A percentile compares a stretch with the other conserved stretches of the same genome.
Conservation (phyloP, 2,797 vertebrate species). For the Momotus momota region DNA sequence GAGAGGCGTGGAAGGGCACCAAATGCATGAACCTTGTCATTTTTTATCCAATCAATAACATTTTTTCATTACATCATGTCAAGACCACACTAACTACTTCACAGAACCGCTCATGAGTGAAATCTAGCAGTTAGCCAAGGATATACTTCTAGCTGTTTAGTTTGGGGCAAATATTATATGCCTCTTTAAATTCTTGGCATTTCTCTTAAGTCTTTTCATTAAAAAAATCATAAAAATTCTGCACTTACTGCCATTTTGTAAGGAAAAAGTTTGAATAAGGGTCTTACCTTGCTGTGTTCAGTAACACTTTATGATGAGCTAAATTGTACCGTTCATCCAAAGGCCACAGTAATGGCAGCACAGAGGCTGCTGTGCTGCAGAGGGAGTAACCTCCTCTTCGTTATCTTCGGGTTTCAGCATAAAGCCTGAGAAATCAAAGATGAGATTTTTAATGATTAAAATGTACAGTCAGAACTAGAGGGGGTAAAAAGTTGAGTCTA, state of each 20-base stretch:
- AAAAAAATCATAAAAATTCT: conserved; percentile 7
- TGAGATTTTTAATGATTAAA: not conserved
- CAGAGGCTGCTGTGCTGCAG: not conserved
- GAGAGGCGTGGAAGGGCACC: not conserved
- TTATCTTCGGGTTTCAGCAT: not conserved
- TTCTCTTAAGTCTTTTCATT: not conserved
- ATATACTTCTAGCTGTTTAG: not conserved
- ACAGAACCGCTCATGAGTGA: not conserved
- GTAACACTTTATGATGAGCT: not conserved
- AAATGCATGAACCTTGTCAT: not conserved
- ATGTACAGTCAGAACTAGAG: not conserved
- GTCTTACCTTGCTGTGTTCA: not conserved
- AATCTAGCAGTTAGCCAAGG: not conserved
- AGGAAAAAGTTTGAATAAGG: not conserved
- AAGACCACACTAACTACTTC: not conserved
- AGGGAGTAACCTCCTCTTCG: not conserved
- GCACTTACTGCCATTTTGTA: not conserved
- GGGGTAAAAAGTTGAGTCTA: not conserved
- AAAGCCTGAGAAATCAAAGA: not conserved
- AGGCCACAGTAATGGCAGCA: not conserved
- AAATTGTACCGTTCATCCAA: not conserved
- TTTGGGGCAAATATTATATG: not conserved
- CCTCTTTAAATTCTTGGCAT: not conserved
- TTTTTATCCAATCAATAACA: conserved; percentile 12
- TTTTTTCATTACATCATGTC: not conserved